Percentiles rank a stretch among this genome's conserved stretches.
phyloP scores from a whole-genome alignment of 2,888 invertebrate genomes.

The Celastrina argiolus region DNA sequence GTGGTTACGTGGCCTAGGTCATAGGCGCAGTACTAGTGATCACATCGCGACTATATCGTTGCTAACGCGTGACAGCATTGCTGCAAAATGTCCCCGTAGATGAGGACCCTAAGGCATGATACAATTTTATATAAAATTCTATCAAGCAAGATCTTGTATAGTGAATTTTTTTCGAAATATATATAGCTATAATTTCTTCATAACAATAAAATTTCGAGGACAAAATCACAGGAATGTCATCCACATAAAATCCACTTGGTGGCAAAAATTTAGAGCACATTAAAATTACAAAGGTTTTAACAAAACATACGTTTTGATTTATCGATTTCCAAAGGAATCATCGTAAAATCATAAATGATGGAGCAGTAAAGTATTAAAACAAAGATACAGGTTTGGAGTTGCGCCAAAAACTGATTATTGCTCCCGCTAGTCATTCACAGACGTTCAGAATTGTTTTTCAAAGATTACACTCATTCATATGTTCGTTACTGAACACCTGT shows the following conservation, averaged over 20 bases:
- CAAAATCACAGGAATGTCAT: constrained; percentile 1
- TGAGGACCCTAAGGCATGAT: too few species aligned
- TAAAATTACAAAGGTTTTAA: constrained; percentile 18
- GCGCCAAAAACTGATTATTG: constrained; percentile 44
- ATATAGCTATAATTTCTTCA: not conserved
- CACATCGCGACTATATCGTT: too few species aligned
- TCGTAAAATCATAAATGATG: constrained; percentile 21
- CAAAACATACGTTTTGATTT: constrained; percentile 40
- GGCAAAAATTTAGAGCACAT: not conserved
- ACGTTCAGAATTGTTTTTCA: constrained; percentile 16
- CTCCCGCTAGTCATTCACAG: constrained; percentile 57
- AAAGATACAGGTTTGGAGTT: constrained; percentile 52
- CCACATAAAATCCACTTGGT: not conserved
- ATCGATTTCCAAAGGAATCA: constrained; percentile 42
- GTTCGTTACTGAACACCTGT: not conserved
- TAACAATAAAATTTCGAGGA: not conserved
- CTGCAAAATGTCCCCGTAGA: too few species aligned
- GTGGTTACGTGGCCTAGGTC: too few species aligned
- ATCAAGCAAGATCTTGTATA: not conserved
- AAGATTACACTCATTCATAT: constrained; percentile 2
- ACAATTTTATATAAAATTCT: not conserved
- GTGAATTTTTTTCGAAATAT: not conserved
- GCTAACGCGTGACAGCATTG: too few species aligned
- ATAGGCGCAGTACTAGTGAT: too few species aligned
- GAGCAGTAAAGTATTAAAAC: constrained; percentile 50